Evolutionary conservation across 92 coral and sea anemone genomes (phyloP), one percentile per base, ranked within the genome.

Genomic region (Metridium senile): DNA sequence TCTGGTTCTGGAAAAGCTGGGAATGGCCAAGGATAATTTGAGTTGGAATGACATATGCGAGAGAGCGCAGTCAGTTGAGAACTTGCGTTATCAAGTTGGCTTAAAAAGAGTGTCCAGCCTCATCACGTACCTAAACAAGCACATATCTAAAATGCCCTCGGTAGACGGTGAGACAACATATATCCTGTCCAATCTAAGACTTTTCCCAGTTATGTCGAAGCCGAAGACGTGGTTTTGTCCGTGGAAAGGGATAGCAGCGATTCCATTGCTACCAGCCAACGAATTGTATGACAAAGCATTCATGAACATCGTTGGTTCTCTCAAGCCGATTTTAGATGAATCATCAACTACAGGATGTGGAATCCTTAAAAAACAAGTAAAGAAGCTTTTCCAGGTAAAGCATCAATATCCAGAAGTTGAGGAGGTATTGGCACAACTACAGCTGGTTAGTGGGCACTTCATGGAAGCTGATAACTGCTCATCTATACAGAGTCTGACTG

Each of bases 271-370:
- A 19, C 46, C 93, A 0, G 84, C 98, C 11, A 68, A 66, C 29
- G 93, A 93, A 32, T 45, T 90, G 77, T 93, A 74, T 52, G 82
- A 81, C 22, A 75, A 78, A 11, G 52, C 74, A 57, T 80, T 81
- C 68, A 78, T 64, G 17, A 71, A 70, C 21, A 74, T 90, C 39
- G 70, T 77, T 32, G 93, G 98, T 20, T 76, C 93, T 3, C 68
- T 79, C 0, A 68, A 73, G 26, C 86, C 84, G 20, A 81, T 93
- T 57, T 70, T 93, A n/a, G 95, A 93, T 30, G 96, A 93, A 61
- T 84, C 93, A 35, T 16, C 22, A 19, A 74, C 33, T 20, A 45
- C 51, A 53, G 98, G 98, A 0, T 85, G 93, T 62, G 93, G 95
- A 32, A 71, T 72, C 35, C 75, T 93, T 3, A 79, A 29, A 34